Conservation (phyloP, 2,113 vertebrate genomes). For the Hylia prasina region DNA sequence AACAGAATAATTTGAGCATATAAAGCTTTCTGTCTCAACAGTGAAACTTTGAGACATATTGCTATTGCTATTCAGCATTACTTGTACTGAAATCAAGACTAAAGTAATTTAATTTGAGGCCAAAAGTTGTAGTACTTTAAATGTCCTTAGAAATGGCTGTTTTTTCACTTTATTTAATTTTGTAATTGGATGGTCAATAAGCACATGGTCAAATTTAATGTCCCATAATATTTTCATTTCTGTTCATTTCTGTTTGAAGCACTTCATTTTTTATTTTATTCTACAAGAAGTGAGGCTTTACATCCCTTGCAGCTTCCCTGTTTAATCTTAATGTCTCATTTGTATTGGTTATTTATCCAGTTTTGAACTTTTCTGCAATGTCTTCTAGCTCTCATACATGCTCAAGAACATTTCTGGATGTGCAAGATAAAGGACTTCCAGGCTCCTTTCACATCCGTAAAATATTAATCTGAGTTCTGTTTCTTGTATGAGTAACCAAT, state of each 20-base stretch:
- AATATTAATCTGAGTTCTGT: background rate
- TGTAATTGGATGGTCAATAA: background rate
- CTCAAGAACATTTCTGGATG: background rate
- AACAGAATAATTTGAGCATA: background rate
- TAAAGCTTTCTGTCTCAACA: background rate
- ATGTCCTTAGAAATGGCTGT: background rate
- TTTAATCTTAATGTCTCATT: background rate
- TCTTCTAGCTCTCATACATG: background rate
- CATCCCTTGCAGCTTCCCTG: background rate
- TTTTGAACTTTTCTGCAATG: background rate
- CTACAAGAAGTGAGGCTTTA: background rate
- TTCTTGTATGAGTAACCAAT: background rate
- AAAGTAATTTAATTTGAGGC: background rate
- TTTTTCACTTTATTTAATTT: background rate
- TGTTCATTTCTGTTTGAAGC: background rate
- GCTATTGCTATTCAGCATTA: background rate
- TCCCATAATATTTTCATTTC: background rate
- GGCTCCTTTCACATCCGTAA: background rate
- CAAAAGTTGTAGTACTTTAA: background rate
- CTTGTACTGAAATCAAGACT: background rate
- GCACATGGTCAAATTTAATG: background rate
- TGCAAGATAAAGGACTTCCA: background rate
- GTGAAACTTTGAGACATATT: background rate
- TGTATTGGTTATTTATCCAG: background rate
- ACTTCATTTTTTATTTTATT: background rate